Evolutionary conservation across 1,140 invertebrate genomes (phyloP), one percentile per base, ranked within the genome.

Genomic region (Muscidifurax raptorellus): DNA sequence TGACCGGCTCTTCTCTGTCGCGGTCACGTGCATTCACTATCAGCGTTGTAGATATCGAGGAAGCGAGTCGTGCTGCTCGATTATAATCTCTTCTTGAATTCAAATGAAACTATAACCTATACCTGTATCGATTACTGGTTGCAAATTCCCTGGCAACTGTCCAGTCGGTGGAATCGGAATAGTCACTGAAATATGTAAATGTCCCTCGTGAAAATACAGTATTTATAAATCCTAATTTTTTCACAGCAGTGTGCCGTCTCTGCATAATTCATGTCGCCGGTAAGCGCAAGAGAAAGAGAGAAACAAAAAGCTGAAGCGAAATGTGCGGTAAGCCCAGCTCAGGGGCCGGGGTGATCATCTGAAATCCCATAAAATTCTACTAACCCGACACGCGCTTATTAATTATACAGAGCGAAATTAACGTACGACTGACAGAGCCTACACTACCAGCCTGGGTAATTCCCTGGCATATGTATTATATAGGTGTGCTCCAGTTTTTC

Each of bases 381-480:
- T 15, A 30, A 10, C 27, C 10, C 27, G 22, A 27, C 27, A 10
- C 6, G 27, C 27, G 4, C 27, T 69, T 69, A 69, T 69, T 30
- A 28, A 69, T 69, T 69, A 69, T 69, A 69, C 67, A 69, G 18
- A 69, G 27, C 22, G 67, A 15, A 69, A 69, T 69, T 69, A 69
- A 69, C 28, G 67, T n/a, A 69, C 25, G 25, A 28, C 18, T 7
- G 67, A 7, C 52, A 59, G 66, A 10, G n/a, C 66, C 7, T 28
- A 28, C 66, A n/a, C 22, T 2, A 7, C 27, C 22, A 5, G 27
- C 66, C 27, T n/a, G 66, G 1, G 25, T 67, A 67, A 67, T 67
- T 67, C n/a, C 66, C n/a, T 7, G 66, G 66, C 59, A n/a, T 40
- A 12, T 40, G 36, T 40, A 40, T 40, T 12, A 40, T 40, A 67